Evolutionary conservation across 2,888 invertebrate species (phyloP), one percentile per base, ranked within the genome.

Genomic region (Ectobius pallidus): DNA sequence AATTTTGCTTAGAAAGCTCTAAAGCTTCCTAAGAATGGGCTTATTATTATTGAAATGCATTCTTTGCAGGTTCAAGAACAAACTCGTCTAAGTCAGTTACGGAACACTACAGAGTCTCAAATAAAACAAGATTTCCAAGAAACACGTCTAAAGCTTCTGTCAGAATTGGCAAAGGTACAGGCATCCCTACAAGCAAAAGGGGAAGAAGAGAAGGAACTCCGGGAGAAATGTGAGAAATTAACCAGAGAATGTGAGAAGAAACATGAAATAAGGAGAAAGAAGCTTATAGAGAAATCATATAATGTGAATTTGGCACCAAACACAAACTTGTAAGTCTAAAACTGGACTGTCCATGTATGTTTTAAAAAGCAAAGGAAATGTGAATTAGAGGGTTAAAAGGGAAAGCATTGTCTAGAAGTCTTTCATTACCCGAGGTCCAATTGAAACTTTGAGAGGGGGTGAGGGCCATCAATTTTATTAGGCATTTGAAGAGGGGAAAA

Each of bases 91-190:
- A 79, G 78, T 46, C 74, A 77, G n/a, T 75, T 77, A 52, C 74
- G 79, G 22, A 71, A 72, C 46, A 68, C 73, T 7, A 72, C 72
- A 9, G 76, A 76, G 44, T 30, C 73, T 22, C 76, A 78, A 34
- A 75, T 79, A 49, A 78, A 78, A 62, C 77, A 78, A 42, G 79
- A 80, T 58, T 78, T 79, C 70, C 79, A 80, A 71, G 77, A 78
- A 39, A 78, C 78, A 6, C 75, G 78, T 68, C 76, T 77, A 34
- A 78, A 78, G 65, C 76, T 80, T 61, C 76, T 79, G 30, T 72
- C 78, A 25, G 80, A 80, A 71, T 74, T 80, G n/a, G 77, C 78
- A 32, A 79, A 77, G 74, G 77, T 79, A 14, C 78, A 79, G 63
- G 76, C 77, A 20, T 77, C 78, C 52, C 71, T 80, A n/a, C 79